These are phyloP conservation scores for Galerucella calmariensis DNA, from an alignment of 2,888 invertebrate species.

Conservation along the genomic window DNA sequence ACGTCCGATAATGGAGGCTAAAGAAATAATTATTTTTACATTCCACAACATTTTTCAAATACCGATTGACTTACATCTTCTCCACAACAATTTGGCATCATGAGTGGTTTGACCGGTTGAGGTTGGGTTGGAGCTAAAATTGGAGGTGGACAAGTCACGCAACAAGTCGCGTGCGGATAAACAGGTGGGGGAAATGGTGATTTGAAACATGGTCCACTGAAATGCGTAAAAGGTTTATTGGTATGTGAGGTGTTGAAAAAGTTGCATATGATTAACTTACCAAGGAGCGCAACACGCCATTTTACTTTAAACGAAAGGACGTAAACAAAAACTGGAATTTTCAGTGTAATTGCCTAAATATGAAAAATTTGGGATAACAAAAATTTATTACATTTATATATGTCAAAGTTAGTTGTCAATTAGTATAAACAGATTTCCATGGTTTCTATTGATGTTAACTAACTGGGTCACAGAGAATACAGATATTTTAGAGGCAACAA, in stretches of 20 bases:
- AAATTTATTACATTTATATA: not conserved
- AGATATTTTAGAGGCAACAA: too few species aligned
- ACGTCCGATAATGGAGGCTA: conserved; percentile 9
- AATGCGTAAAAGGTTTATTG: not conserved
- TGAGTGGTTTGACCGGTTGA: conserved; percentile 57
- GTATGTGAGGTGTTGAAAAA: not conserved
- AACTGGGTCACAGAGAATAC: too few species aligned
- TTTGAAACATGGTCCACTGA: conserved; percentile 4
- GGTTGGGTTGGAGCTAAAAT: conserved; percentile 56
- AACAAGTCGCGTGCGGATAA: conserved; percentile 44
- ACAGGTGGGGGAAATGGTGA: conserved; percentile 12
- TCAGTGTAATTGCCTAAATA: conserved; percentile 5
- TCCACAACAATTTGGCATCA: conserved; percentile 46
- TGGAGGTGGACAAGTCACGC: conserved; percentile 57
- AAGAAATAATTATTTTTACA: not conserved
- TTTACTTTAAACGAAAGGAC: not conserved
- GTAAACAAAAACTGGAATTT: conserved; percentile 4
- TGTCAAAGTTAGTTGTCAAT: conserved; percentile 5
- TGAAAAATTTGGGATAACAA: not conserved
- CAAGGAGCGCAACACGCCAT: conserved; percentile 5
- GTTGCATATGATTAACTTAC: not conserved
- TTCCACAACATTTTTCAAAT: not conserved
- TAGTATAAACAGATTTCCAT: not conserved
- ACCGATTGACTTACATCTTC: not conserved
- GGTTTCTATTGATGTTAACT: too few species aligned